Conservation (phyloP, 2,888 invertebrate genomes). For the Ornithoptera alexandrae region DNA sequence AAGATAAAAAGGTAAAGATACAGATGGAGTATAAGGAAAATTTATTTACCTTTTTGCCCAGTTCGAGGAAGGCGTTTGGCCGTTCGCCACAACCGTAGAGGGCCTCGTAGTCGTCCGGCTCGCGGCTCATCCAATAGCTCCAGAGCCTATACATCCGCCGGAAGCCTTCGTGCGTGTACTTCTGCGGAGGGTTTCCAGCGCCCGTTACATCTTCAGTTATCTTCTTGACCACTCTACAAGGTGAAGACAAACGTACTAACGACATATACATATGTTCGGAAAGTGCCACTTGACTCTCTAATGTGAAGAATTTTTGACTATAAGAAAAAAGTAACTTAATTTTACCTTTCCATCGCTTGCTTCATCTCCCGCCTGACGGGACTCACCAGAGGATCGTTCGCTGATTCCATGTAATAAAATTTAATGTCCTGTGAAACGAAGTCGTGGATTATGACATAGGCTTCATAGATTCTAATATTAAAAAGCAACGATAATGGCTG, state of each 20-base stretch:
- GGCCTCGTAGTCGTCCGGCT: conserved; percentile 81
- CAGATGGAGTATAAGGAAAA: no score
- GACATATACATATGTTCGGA: no score
- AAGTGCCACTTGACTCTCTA: no score
- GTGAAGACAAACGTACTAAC: no score
- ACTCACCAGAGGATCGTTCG: conserved; percentile 86
- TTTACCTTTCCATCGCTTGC: conserved; percentile 80
- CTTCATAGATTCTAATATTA: no score
- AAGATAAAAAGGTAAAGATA: no score
- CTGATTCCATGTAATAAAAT: conserved; percentile 86
- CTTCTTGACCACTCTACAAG: conserved; percentile 53
- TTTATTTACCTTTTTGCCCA: conserved; percentile 74
- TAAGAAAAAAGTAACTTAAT: neutral
- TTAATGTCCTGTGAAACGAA: conserved; percentile 75
- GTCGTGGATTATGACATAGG: no score
- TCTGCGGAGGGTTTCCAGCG: conserved; percentile 46
- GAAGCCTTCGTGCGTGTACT: conserved; percentile 66
- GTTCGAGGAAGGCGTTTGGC: conserved; percentile 69
- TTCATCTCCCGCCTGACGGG: conserved; percentile 84
- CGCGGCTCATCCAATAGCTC: conserved; percentile 88
- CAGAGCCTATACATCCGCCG: conserved; percentile 84
- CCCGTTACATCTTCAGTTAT: conserved; percentile 44
- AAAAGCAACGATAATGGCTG: no score
- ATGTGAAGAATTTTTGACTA: no score
- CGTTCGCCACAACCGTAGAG: conserved; percentile 82